Evolutionary conservation across 2,113 vertebrate genomes (phyloP).

Genomic region (Tachysurus fulvidraco): DNA sequence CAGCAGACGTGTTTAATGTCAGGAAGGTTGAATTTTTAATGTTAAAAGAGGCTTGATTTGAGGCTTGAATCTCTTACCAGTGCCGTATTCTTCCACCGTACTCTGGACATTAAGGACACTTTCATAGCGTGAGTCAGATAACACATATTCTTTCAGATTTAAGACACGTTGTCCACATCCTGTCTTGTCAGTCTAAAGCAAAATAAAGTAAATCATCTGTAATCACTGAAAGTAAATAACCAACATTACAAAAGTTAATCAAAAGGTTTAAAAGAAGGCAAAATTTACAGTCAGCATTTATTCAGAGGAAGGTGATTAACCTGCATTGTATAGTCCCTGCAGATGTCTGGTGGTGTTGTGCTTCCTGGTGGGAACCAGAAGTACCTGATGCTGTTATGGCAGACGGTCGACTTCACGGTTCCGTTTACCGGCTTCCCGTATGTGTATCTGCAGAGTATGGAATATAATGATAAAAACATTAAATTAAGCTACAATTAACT

Average conservation of each 20-base stretch:
- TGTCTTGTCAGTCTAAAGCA: conserved; percentile 64
- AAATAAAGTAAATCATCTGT: neutral
- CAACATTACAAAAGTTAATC: neutral
- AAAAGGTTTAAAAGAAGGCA: no score
- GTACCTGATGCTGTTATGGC: conserved; percentile 7
- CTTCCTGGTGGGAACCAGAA: fast-evolving
- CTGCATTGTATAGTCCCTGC: conserved; percentile 55
- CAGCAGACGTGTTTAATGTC: no score
- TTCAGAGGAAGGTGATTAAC: conserved; percentile 55
- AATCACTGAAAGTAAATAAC: neutral
- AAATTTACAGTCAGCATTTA: neutral
- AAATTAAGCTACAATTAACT: neutral
- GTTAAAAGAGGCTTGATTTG: neutral
- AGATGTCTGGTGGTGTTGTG: conserved; percentile 24
- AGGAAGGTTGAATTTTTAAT: no score
- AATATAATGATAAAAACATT: neutral
- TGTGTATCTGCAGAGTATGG: conserved; percentile 65
- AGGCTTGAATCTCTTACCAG: conserved; percentile 60
- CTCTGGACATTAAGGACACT: conserved; percentile 51
- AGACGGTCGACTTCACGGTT: conserved; percentile 57
- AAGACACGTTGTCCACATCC: conserved; percentile 65
- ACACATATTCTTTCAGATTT: conserved; percentile 42
- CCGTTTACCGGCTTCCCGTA: conserved; percentile 74
- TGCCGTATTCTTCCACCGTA: conserved; percentile 69
- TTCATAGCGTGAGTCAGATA: neutral